Conservation (phyloP, 2,113 vertebrate species). For the Corynorhinus townsendii region DNA sequence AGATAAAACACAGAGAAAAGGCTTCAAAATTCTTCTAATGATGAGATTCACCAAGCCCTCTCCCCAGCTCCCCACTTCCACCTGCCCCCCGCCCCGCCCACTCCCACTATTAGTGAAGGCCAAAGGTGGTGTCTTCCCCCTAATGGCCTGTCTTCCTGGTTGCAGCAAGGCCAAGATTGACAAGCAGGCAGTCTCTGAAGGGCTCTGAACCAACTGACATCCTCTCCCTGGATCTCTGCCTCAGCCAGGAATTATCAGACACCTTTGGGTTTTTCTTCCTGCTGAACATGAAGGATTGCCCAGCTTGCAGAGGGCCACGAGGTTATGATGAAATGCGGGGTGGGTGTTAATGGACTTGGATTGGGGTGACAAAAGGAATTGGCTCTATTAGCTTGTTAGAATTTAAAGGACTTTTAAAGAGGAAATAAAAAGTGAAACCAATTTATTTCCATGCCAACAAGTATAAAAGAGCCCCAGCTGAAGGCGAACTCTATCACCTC, state of each 20-base stretch:
- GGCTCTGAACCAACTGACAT: neutral
- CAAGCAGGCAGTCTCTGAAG: neutral
- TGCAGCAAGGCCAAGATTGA: neutral
- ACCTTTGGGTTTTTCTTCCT: neutral
- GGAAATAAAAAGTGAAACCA: slow-evolving; percentile 51
- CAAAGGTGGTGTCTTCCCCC: neutral
- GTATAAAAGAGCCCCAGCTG: slow-evolving; percentile 49
- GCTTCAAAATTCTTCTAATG: neutral
- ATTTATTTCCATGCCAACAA: slow-evolving; percentile 56
- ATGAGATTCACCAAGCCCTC: neutral
- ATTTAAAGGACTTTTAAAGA: slow-evolving; percentile 47
- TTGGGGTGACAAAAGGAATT: neutral
- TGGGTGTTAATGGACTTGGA: slow-evolving; percentile 39
- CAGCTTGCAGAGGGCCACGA: neutral
- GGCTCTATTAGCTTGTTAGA: slow-evolving; percentile 40
- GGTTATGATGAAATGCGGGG: neutral
- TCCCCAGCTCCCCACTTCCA: neutral
- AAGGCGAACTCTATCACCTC: neutral
- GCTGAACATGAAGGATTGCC: neutral
- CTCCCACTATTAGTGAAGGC: neutral
- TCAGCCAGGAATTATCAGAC: neutral
- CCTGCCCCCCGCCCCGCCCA: too few species aligned
- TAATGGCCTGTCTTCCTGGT: neutral
- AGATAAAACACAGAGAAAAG: neutral
- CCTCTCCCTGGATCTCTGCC: neutral